These are phyloP conservation scores for Stegophylla sp. DNA, from an alignment of 2,888 invertebrate genomes.

Conservation along the genomic window DNA sequence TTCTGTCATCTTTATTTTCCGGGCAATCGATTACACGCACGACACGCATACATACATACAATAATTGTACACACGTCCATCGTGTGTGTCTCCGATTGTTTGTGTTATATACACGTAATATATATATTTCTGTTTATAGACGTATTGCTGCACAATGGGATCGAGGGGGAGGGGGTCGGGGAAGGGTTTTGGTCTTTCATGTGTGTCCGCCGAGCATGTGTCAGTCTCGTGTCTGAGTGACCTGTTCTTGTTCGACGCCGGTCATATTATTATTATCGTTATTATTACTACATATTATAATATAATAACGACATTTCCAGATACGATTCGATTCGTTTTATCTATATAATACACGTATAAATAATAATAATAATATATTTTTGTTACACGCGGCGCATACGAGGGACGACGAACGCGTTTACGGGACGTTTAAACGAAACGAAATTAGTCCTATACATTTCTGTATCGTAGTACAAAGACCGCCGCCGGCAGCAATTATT, in stretches of 20 bases:
- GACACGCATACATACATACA: background rate
- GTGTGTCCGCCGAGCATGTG: background rate
- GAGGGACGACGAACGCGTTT: too few relatives aligned
- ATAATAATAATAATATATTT: background rate
- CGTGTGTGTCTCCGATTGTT: too few relatives aligned
- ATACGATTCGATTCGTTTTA: background rate
- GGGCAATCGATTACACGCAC: background rate
- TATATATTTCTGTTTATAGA: background rate
- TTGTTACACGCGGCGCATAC: too few relatives aligned
- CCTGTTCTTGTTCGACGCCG: background rate
- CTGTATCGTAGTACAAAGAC: too few relatives aligned
- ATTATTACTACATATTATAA: too few relatives aligned
- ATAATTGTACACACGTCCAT: too few relatives aligned
- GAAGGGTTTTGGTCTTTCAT: background rate
- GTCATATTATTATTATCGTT: too few relatives aligned
- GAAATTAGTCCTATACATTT: background rate
- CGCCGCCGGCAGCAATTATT: too few relatives aligned
- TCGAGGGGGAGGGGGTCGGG: too few relatives aligned
- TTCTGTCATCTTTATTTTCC: background rate
- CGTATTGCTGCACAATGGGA: too few relatives aligned
- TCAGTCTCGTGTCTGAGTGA: slow-evolving; percentile 4
- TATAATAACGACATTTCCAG: background rate
- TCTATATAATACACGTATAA: background rate
- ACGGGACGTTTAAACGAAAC: background rate
- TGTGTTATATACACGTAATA: too few relatives aligned